Percentiles rank a stretch among this genome's conserved stretches.
These are phyloP conservation scores for Protobothrops flavoviridis DNA, from an alignment of 2,113 vertebrate genomes.

Conservation along the genomic window DNA sequence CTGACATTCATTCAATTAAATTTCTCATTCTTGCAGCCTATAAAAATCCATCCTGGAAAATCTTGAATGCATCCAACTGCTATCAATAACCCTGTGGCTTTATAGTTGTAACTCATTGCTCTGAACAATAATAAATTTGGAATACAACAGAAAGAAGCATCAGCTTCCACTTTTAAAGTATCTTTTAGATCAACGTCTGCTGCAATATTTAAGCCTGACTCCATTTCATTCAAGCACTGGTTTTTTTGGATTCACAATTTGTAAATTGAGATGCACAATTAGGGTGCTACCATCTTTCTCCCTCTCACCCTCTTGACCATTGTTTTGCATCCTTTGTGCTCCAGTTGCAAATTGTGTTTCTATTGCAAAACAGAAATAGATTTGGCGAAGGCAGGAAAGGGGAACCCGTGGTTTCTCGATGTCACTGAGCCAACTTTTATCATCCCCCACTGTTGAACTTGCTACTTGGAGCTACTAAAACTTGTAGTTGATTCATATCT, in stretches of 20 bases:
- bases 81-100: slow-evolving; percentile 3
- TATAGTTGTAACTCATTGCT: background rate
- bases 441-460: background rate
- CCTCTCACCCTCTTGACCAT: background rate
- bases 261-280: background rate
- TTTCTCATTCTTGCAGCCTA: background rate
- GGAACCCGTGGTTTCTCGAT: background rate
- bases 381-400: background rate
- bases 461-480: background rate
- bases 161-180: rapidly evolving
- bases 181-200: background rate
- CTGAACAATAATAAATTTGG: slow-evolving; percentile 3
- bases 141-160: background rate
- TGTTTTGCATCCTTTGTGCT: background rate
- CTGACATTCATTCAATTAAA: slow-evolving; percentile 5
- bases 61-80: slow-evolving; percentile 3
- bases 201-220: background rate
- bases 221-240: background rate
- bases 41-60: background rate
- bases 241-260: background rate
- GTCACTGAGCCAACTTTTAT: background rate
- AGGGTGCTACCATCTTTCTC: too few relatives aligned
- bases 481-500: background rate
- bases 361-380: background rate
- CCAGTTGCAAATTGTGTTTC: background rate